phyloP scores from a whole-genome alignment of 2,888 invertebrate genomes.

The Sinohyriopsis cumingii region DNA sequence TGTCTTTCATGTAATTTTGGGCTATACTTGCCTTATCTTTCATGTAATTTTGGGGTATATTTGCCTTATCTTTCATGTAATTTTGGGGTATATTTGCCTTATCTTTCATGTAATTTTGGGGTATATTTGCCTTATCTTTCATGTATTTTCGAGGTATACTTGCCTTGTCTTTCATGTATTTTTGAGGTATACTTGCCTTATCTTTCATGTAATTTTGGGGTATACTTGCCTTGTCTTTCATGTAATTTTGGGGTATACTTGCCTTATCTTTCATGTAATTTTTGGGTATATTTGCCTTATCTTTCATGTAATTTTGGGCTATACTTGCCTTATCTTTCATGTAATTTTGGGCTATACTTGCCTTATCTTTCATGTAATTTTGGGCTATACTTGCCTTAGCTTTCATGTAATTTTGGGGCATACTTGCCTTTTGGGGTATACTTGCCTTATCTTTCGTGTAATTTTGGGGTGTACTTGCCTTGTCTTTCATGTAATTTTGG shows the following conservation, averaged over 20 bases:
- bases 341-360: constrained; percentile 19
- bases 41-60: not conserved
- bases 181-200: too few relatives aligned
- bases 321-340: not conserved
- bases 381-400: too few relatives aligned
- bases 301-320: too few relatives aligned
- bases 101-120: constrained; percentile 78
- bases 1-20: not conserved
- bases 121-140: too few relatives aligned
- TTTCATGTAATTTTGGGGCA: not conserved
- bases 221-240: constrained; percentile 79
- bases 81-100: constrained; percentile 69
- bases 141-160: not conserved
- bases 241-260: not conserved
- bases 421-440: constrained; percentile 74
- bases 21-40: constrained; percentile 78
- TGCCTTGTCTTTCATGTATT: constrained; percentile 79
- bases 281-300: constrained; percentile 75
- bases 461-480: too few relatives aligned
- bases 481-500: not conserved
- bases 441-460: too few relatives aligned
- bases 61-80: not conserved
- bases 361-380: constrained; percentile 79
- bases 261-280: not conserved
- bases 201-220: not conserved